Conservation (phyloP, 2,888 invertebrate species). For the Scaptodrosophila latifasciaeformis region DNA sequence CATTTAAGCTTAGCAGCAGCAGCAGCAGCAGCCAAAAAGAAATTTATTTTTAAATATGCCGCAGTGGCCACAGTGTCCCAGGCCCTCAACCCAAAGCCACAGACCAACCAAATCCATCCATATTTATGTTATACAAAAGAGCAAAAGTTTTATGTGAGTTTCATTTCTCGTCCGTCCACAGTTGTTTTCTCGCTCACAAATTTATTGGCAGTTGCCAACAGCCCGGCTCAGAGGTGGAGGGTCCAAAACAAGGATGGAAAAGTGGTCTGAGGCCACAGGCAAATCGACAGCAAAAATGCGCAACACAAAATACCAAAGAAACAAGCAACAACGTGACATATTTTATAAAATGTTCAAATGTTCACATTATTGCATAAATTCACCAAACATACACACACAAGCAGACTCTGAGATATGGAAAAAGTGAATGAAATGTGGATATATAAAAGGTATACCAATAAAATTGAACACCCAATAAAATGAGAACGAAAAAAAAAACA, state of each 20-base stretch:
- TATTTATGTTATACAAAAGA: slow-evolving; percentile 55
- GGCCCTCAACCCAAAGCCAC: not conserved
- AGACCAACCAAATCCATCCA: slow-evolving; percentile 55
- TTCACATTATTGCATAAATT: slow-evolving; percentile 52
- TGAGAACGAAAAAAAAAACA: too few species aligned
- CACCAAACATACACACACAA: slow-evolving; percentile 36
- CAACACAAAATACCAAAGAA: not conserved
- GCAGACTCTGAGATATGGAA: slow-evolving; percentile 4
- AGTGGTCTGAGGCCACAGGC: not conserved
- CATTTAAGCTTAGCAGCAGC: slow-evolving; percentile 14
- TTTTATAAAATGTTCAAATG: slow-evolving; percentile 60
- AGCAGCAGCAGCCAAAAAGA: too few species aligned
- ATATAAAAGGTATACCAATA: not conserved
- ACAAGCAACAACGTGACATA: slow-evolving; percentile 53
- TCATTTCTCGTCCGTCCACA: slow-evolving; percentile 55
- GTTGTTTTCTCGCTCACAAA: slow-evolving; percentile 58
- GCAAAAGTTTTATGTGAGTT: slow-evolving; percentile 61
- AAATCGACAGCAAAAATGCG: slow-evolving; percentile 10
- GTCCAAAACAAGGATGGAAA: not conserved
- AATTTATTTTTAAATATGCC: slow-evolving; percentile 34
- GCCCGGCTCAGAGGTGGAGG: slow-evolving; percentile 4
- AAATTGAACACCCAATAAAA: too few species aligned
- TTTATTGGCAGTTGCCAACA: slow-evolving; percentile 62
- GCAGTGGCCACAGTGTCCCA: slow-evolving; percentile 39
- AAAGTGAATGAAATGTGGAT: not conserved